These are phyloP conservation scores for Rhinolophus ferrumequinum DNA, from an alignment of 2,113 vertebrate species.

Conservation along the genomic window DNA sequence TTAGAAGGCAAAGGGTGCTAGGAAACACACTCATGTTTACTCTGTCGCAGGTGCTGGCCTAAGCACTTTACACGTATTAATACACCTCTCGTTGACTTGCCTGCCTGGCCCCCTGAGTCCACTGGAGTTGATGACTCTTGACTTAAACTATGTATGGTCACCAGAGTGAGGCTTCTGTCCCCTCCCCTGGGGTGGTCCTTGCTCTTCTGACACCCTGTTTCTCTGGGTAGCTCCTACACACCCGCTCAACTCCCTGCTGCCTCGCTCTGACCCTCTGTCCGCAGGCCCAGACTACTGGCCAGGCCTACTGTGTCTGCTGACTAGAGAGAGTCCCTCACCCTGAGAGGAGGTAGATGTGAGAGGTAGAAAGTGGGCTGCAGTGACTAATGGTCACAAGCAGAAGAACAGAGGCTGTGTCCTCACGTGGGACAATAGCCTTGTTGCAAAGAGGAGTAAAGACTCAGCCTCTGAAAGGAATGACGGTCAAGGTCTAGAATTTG, in stretches of 20 bases:
- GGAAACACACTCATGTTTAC: background rate
- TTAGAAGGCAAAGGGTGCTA: fast-evolving
- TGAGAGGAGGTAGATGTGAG: background rate
- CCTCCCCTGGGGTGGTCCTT: background rate
- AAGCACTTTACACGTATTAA: background rate
- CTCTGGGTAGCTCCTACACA: fast-evolving
- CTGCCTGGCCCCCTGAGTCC: background rate
- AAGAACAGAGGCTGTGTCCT: too few relatives aligned
- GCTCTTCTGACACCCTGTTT: background rate
- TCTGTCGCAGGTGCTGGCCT: background rate
- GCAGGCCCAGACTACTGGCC: background rate
- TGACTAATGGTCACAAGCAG: background rate
- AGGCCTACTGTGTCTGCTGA: background rate
- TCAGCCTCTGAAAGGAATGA: background rate
- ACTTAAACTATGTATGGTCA: background rate
- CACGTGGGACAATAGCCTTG: background rate
- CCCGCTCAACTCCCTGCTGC: background rate
- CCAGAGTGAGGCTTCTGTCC: background rate
- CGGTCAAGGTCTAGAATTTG: background rate
- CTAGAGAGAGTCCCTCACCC: background rate
- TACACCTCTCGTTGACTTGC: background rate
- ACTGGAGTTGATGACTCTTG: background rate
- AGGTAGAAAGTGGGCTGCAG: background rate
- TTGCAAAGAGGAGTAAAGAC: background rate
- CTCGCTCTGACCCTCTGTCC: background rate